Evolutionary conservation across 2,113 vertebrate species (phyloP), one percentile per base, ranked within the genome.

Genomic region (Recurvirostra avosetta): DNA sequence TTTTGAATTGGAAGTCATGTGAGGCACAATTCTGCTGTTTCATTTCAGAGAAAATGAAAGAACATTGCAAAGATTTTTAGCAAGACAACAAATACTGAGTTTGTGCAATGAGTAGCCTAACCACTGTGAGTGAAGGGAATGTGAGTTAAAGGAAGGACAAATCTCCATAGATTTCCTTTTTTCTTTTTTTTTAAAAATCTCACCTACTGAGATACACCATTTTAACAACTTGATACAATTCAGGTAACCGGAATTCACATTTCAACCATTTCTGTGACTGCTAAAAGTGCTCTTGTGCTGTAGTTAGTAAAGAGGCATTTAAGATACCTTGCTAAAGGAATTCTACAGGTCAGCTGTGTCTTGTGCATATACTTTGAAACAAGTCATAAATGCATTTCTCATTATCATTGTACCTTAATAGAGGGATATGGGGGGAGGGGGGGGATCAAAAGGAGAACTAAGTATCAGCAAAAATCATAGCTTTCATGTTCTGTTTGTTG

Each of bases 221-320:
- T 91, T 56, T 83, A 88, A 90, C 65, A 86, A 83, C 94, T 92
- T 88, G 75, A 96, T 95, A 94, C 63, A 94, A 95, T 97, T 97
- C 97, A 95, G 77, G 97, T 96, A 96, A 93, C 66, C 97, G 96
- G 97, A 97, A 97, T 97, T 97, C 92, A 96, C 91, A 97, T 97
- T 98, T 97, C 97, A 97, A 15, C 96, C 18, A 89, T 96, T 97
- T 97, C 94, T 77, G 52, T 74, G 75, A 94, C 73, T 93, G 68
- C 86, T 91, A 26, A 86, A 97, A 97, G 91, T 95, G 93, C 62
- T 97, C 75, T 94, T 81, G 88, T 94, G 85, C 65, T 96, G 96
- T 63, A 73, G 87, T 74, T 59, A 92, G 62, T 49, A 36, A 71
- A 38, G 30, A 77, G 68, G 25, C 85, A 86, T 88, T 56, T 77